A percentile compares a stretch with the other conserved stretches of the same genome.
These are phyloP conservation scores for Bothrops jararaca DNA, from an alignment of 2,113 vertebrate genomes.

Conservation along the genomic window DNA sequence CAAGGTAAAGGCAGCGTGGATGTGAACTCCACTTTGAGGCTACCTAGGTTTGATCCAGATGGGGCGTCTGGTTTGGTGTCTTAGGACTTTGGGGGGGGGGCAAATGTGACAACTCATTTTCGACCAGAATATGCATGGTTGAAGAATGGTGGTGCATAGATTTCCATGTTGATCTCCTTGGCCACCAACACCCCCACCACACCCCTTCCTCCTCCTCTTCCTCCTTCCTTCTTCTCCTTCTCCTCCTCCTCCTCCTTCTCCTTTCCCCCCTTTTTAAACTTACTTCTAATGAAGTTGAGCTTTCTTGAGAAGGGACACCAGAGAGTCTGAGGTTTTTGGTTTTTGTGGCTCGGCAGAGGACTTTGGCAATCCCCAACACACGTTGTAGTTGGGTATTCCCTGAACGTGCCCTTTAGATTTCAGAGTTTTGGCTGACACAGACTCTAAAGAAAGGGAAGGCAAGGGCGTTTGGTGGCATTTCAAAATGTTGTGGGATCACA, in stretches of 20 bases:
- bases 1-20: constrained; percentile 57
- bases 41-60: constrained; percentile 8
- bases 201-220: background rate
- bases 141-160: constrained; percentile 43
- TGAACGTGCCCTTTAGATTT: background rate
- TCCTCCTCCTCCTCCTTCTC: background rate
- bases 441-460: background rate
- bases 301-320: background rate
- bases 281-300: constrained; percentile 13
- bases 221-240: rapidly evolving
- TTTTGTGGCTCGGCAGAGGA: background rate
- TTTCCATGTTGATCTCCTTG: constrained; percentile 34
- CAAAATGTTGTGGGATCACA: background rate
- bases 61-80: constrained; percentile 28
- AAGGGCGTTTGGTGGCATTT: background rate
- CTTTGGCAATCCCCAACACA: background rate
- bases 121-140: constrained; percentile 38
- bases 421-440: background rate
- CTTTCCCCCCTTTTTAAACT: background rate
- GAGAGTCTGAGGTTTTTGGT: background rate
- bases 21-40: constrained; percentile 56
- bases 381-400: background rate
- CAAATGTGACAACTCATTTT: constrained; percentile 56
- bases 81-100: constrained; percentile 13
- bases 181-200: constrained; percentile 11